Conservation (phyloP, 2,888 invertebrate species). For the Leptura quadrifasciata region DNA sequence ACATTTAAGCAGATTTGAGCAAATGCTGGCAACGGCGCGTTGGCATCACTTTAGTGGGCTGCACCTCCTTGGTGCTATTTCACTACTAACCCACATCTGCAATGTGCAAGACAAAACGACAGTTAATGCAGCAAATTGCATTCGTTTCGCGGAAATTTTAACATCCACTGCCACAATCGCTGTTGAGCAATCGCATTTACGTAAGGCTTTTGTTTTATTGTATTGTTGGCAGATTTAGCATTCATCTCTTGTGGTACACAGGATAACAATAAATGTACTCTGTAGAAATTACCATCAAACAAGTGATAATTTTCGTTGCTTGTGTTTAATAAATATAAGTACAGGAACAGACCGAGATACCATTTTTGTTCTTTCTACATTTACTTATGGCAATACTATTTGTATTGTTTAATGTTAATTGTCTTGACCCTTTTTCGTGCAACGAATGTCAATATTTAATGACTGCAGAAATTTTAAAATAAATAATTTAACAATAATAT, state of each 20-base stretch:
- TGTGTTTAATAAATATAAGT: slow-evolving; percentile 39
- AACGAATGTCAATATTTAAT: background rate
- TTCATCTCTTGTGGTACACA: slow-evolving; percentile 22
- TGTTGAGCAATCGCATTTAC: slow-evolving; percentile 4
- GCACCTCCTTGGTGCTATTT: slow-evolving; percentile 13
- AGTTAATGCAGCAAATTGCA: slow-evolving; percentile 26
- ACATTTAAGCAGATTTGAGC: background rate
- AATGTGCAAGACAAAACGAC: slow-evolving; percentile 23
- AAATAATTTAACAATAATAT: too few species aligned
- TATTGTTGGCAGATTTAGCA: background rate
- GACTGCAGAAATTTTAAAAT: too few species aligned
- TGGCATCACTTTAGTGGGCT: slow-evolving; percentile 22
- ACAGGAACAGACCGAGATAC: slow-evolving; percentile 9
- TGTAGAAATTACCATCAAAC: slow-evolving; percentile 31
- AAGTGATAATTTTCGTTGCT: slow-evolving; percentile 34
- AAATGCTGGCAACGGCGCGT: slow-evolving; percentile 15
- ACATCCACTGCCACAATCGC: slow-evolving; percentile 3
- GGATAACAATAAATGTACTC: background rate
- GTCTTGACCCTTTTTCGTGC: background rate
- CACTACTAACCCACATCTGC: slow-evolving; percentile 48
- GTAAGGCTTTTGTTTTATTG: slow-evolving; percentile 6
- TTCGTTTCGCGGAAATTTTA: slow-evolving; percentile 26
- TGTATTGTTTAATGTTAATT: background rate
- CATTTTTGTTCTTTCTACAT: background rate
- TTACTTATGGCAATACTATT: background rate